These are phyloP conservation scores for Ferdinandea cuprea DNA, from an alignment of 2,888 invertebrate genomes.

Conservation along the genomic window DNA sequence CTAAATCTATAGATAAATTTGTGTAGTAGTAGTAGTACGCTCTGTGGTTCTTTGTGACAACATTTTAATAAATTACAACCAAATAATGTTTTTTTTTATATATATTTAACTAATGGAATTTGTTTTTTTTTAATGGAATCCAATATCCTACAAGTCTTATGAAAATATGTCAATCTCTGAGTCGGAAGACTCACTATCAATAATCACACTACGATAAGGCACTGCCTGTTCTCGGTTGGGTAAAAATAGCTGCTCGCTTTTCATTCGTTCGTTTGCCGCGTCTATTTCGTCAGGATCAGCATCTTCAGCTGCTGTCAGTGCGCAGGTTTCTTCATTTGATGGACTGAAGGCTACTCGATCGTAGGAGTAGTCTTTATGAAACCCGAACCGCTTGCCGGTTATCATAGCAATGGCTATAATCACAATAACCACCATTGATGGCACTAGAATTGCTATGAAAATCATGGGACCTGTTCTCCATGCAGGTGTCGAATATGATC, in stretches of 20 bases:
- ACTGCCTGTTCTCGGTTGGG: conserved; percentile 56
- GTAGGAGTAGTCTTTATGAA: conserved; percentile 76
- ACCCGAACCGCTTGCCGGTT: conserved; percentile 44
- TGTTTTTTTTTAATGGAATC: conserved; percentile 17
- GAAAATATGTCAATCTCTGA: conserved; percentile 40
- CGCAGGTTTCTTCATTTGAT: conserved; percentile 67
- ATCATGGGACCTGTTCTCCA: conserved; percentile 35
- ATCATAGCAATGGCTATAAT: conserved; percentile 48
- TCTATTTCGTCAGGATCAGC: conserved; percentile 12
- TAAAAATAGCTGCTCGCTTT: conserved; percentile 42
- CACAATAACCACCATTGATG: conserved; percentile 75
- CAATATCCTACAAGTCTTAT: conserved; percentile 25
- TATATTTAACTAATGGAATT: conserved; percentile 55
- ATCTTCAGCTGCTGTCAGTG: conserved; percentile 50
- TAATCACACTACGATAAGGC: conserved; percentile 27
- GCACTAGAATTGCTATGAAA: conserved; percentile 76
- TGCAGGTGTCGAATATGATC: conserved; percentile 11
- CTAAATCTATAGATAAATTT: conserved; percentile 22
- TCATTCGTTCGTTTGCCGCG: conserved; percentile 5
- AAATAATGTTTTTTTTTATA: conserved; percentile 16
- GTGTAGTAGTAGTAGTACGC: conserved; percentile 6
- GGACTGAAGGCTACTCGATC: conserved; percentile 78
- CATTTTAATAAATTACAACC: conserved; percentile 63
- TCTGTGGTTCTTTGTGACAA: conserved; percentile 39
- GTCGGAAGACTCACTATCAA: conserved; percentile 50